Evolutionary conservation across 2,113 vertebrate genomes (phyloP), one percentile per base, ranked within the genome.

Genomic region (Ciconia boyciana): DNA sequence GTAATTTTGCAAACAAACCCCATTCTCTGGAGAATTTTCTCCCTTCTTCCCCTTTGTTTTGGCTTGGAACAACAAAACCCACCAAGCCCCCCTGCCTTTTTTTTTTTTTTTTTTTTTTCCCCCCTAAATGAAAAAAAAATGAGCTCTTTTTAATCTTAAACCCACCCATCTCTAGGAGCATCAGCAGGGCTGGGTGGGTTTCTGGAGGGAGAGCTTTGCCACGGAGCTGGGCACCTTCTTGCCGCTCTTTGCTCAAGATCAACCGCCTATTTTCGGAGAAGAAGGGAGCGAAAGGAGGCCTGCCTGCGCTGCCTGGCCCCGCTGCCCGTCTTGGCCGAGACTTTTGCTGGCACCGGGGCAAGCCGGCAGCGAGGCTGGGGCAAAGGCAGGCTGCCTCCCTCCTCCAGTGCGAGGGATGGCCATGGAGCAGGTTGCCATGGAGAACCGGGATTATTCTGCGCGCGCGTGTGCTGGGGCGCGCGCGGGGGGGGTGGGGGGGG

Each of bases 391-490:
- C 79, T 83, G 65, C 86, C 70, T 92, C 70, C 86, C 65, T 96
- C 83, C 93, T 95, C 96, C 43, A 29, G 77, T 32, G 81, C 16
- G 1, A 72, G 80, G 87, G 60, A 62, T 58, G 90, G 90, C 90
- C 94, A 68, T 1, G 62, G 86, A 71, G 87, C 62, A 72, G 58
- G 96, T 96, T 96, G 95, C 95, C 95, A 97, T 97, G 96, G 96
- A 96, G 91, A 97, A 83, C 18, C 0, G 5, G 93, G 93, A 96
- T 94, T 95, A 93, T 83, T 94, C 92, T 32, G 74, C 20, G 21
- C 24, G 11, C 39, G 71, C 83, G 62, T 83, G 68, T 34, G 31
- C 58, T 13, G 2, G 44, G 19, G 16, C 15, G 18, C 39, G 18
- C 13, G 44, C 36, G 36, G 36, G 36, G 36, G 44, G 46, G 46